These are phyloP conservation scores for Polydrusus tereticollis DNA, from an alignment of 2,888 invertebrate species.

Conservation along the genomic window DNA sequence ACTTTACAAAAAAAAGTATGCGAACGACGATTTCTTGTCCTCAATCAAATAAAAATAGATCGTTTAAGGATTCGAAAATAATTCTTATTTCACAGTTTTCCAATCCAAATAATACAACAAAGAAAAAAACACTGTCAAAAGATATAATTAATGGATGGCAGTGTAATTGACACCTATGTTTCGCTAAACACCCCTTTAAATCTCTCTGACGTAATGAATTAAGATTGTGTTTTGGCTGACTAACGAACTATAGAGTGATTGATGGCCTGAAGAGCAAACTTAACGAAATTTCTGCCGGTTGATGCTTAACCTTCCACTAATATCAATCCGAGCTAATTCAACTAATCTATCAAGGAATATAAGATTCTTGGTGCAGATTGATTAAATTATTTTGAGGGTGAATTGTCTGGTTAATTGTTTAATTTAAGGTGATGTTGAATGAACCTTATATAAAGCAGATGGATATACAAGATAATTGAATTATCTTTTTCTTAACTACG, in stretches of 20 bases:
- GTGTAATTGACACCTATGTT: conserved; percentile 44
- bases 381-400: conserved; percentile 9
- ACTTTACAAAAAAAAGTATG: no score
- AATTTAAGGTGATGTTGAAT: background rate
- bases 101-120: background rate
- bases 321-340: conserved; percentile 40
- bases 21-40: no score
- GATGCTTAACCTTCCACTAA: conserved; percentile 36
- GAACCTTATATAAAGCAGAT: no score
- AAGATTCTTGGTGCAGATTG: background rate
- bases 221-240: conserved; percentile 49
- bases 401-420: background rate
- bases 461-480: no score
- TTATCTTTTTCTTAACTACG: no score
- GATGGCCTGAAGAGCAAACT: conserved; percentile 27
- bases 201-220: conserved; percentile 55
- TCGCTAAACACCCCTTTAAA: conserved; percentile 44
- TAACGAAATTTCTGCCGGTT: conserved; percentile 28
- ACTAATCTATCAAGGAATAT: conserved; percentile 29
- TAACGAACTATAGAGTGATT: conserved; percentile 45
- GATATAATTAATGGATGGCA: conserved; percentile 24
- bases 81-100: no score
- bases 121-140: background rate
- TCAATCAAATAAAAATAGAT: no score
- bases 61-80: no score